Evolutionary conservation across 2,113 vertebrate species (phyloP).

Genomic region (Callionymus lyra): DNA sequence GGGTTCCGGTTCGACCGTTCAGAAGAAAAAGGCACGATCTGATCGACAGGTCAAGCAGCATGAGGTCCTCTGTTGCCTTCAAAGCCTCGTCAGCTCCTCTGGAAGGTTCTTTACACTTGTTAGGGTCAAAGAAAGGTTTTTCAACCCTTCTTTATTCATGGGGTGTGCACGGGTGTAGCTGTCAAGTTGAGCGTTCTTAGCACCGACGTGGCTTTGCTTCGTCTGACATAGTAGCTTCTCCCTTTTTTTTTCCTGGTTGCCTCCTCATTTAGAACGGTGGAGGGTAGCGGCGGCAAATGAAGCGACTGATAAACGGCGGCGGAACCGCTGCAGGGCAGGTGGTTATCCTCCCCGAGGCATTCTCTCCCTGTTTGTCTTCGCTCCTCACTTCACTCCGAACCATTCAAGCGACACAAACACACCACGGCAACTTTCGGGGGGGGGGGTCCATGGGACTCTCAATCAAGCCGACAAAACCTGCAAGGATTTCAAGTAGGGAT

Average conservation of each 20-base stretch:
- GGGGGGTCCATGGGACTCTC: conserved; percentile 36
- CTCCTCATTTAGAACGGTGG: conserved; percentile 18
- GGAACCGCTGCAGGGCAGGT: conserved; percentile 23
- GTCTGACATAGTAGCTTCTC: conserved; percentile 9
- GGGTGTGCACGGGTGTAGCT: conserved; percentile 6
- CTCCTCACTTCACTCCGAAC: conserved; percentile 18
- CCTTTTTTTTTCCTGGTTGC: conserved; percentile 9
- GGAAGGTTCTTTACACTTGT: conserved; percentile 22
- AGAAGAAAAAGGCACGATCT: conserved; percentile 13
- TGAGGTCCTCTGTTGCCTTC: conserved; percentile 22
- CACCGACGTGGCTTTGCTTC: conserved; percentile 13
- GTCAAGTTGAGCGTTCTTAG: conserved; percentile 25
- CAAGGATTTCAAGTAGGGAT: conserved; percentile 45
- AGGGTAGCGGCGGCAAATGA: conserved; percentile 36
- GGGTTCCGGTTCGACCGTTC: too few relatives aligned
- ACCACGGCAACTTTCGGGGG: conserved; percentile 30
- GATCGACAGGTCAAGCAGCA: conserved; percentile 45
- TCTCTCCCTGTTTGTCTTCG: conserved; percentile 10
- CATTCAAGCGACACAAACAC: conserved; percentile 20
- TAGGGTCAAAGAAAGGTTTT: conserved; percentile 34
- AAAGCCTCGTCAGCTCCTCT: conserved; percentile 25
- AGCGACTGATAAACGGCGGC: conserved; percentile 39
- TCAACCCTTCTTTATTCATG: conserved; percentile 36
- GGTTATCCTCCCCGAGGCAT: conserved; percentile 28
- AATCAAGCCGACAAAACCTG: conserved; percentile 51